Base-by-base conservation (phyloP, 1,140 invertebrate species). In the Atta colombica region DNA sequence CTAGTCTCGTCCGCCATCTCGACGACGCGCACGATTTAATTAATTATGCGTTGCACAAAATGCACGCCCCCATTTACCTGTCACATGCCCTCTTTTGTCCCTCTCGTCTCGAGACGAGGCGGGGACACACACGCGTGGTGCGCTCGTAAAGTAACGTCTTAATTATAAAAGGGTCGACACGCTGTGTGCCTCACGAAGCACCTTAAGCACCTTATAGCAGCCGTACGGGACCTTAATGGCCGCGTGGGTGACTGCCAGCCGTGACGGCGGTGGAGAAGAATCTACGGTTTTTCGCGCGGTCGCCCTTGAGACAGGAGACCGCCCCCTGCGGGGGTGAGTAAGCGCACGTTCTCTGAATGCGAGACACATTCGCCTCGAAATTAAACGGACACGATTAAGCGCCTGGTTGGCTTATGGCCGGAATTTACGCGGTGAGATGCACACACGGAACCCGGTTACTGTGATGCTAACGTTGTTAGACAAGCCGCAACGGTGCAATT, bases 71-170 rank as follows among this genome's bases (percentile, higher is more conserved):
- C 69, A 84, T 84, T 84, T 84, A 55, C 69, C 71, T 85, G 84
- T 77, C 72, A 77, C 74, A 53, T 86, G 61, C 45, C 66, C n/a
- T 71, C 55, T 53, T 86, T 86, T 85, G 82, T 78, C 45, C 68
- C 65, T 69, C 16, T 72, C 39, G 39, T 68, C 35, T 68, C 53
- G 53, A 12, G 53, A 74, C 60, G 77, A 69, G 49, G 35, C 71
- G 31, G 60, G 31, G 53, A 88, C 63, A 28, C 18, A 39, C 80
- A 39, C 72, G 53, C 77, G 86, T 74, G 61, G 87, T 61, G 75
- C 78, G 86, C 63, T 35, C 92, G 85, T 93, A 94, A 94, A 94
- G 90, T 92, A 91, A 93, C 92, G 90, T 94, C 94, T 94, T 94
- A 94, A 94, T 94, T 94, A 94, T 92, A 91, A 94, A 92, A 93